Base-by-base conservation (phyloP, 2,888 invertebrate genomes). In the Leptarthrus brevirostris region DNA sequence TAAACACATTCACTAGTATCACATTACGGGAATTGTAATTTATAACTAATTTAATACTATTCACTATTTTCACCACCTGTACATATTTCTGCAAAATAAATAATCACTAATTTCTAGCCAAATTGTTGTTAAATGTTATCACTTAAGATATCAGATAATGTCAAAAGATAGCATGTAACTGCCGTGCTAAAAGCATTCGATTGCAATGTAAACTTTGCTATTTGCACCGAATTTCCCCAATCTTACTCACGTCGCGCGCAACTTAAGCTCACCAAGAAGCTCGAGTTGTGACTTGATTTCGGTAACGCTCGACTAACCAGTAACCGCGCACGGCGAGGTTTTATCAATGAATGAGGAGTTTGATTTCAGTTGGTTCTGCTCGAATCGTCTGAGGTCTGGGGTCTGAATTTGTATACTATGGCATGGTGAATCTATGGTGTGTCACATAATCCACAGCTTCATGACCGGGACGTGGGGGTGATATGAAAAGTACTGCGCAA, bases 21-120 rank as follows among this genome's bases (percentile, higher is more conserved):
- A 30, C 30, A 30, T 30, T 30, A 30, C 30, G 30, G 30, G 30
- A 8, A 30, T 47, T n/a, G 5, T 5, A 14, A 22, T n/a, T 47
- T 26, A 30, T n/a, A 16, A n/a, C n/a, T 3, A 3, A 26, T 20
- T 66, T 47, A n/a, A 22, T 8, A 47, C 26, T 66, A 47, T 66
- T 47, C 26, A 47, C 16, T 66, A 26, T 22, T 64, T 26, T 24
- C 26, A 30, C 30, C 3, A 30, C 26, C 30, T 69, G 34, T 76
- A 77, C 44, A 79, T 44, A 72, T 72, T 77, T 53, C 73, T 74
- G 47, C 77, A 16, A 78, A 64, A 74, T 73, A 77, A 12, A 79
- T 73, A 47, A 80, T 69, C 18, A 79, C 72, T 75, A 80, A 80
- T 73, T 77, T 78, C 78, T 77, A 79, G 64, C 78, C 79, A 74